These are phyloP conservation scores for Strongylocentrotus purpuratus DNA, from an alignment of 35 echinoderm and acorn worm species.

Conservation along the genomic window DNA sequence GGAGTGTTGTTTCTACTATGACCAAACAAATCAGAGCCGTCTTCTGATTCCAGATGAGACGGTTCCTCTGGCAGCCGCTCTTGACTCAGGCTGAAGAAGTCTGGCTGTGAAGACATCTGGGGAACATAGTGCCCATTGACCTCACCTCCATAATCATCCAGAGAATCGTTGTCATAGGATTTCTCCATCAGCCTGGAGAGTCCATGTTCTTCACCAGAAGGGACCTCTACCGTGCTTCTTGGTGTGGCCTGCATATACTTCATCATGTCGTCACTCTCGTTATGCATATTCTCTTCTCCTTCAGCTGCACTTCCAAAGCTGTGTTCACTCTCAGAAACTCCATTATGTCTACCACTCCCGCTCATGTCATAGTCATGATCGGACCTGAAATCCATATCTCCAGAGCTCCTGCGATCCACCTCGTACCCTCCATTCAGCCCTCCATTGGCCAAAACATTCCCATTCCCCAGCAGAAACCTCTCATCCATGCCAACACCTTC, in stretches of 20 bases:
- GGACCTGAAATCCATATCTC: not conserved
- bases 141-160: not conserved
- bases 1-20: not conserved
- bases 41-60: constrained; percentile 26
- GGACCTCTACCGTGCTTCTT: not conserved
- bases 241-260: constrained; percentile 44
- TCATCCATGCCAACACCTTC: not conserved
- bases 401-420: not conserved
- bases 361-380: not conserved
- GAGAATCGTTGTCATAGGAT: constrained; percentile 29
- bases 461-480: not conserved
- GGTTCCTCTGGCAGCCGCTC: not conserved
- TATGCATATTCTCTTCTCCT: not conserved
- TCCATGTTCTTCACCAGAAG: not conserved
- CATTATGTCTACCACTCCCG: not conserved
- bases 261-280: not conserved
- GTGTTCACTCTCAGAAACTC: not conserved
- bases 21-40: constrained; percentile 17
- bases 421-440: not conserved
- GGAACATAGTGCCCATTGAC: not conserved
- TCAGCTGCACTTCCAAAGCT: not conserved
- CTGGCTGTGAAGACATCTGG: not conserved
- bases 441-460: not conserved
- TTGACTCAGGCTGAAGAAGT: constrained; percentile 42
- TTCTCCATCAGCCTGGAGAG: constrained; percentile 17